These are phyloP conservation scores for Linnaemya vulpina DNA, from an alignment of 2,888 invertebrate genomes.

Conservation along the genomic window DNA sequence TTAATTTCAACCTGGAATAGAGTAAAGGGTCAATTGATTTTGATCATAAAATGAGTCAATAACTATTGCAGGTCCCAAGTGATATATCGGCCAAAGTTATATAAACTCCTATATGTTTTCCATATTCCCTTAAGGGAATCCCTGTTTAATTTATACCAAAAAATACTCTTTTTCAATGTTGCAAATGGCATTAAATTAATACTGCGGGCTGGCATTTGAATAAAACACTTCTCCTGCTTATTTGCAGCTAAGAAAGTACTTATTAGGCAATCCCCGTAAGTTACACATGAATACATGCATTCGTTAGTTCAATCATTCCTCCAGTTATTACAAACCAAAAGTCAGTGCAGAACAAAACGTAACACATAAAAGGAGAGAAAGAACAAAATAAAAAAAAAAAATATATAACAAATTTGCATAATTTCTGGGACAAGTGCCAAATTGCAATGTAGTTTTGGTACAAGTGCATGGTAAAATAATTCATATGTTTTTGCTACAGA, in stretches of 20 bases:
- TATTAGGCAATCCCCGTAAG: conserved; percentile 15
- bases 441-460: conserved; percentile 70
- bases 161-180: not conserved
- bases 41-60: too few relatives aligned
- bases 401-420: conserved; percentile 70
- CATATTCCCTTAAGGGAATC: too few relatives aligned
- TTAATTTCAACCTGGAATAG: too few relatives aligned
- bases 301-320: conserved; percentile 35
- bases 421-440: conserved; percentile 74
- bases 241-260: conserved; percentile 14
- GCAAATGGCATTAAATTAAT: not conserved
- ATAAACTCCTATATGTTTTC: too few relatives aligned
- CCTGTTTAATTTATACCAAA: not conserved
- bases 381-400: not conserved
- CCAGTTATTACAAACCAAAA: conserved; percentile 40
- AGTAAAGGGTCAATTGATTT: too few relatives aligned
- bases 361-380: conserved; percentile 25
- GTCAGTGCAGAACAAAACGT: conserved; percentile 32
- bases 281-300: conserved; percentile 36
- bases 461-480: conserved; percentile 72
- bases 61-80: too few relatives aligned
- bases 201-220: not conserved
- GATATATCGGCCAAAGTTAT: too few relatives aligned
- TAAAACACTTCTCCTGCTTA: not conserved
- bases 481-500: conserved; percentile 65